phyloP scores from a whole-genome alignment of 2,113 vertebrate species.

The Epinephelus lanceolatus region DNA sequence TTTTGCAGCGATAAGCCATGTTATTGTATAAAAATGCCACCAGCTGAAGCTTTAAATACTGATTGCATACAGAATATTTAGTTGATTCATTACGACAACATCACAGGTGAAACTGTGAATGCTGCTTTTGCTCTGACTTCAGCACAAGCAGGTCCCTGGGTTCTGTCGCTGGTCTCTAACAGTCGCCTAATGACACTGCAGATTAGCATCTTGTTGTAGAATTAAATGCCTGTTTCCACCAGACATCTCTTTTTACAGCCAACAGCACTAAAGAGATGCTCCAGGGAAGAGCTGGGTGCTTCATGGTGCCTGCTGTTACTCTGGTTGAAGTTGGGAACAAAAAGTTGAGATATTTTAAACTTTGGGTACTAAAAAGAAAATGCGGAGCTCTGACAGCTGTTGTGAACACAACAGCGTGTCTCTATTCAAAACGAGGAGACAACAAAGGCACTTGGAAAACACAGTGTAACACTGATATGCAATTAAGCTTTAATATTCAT shows the following conservation, averaged over 20 bases:
- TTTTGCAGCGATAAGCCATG: neutral
- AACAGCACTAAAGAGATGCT: slow-evolving; percentile 1
- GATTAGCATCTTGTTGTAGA: neutral
- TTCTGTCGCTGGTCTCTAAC: neutral
- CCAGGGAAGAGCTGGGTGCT: neutral
- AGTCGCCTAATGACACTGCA: neutral
- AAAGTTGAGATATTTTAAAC: slow-evolving; percentile 37
- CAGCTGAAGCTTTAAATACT: neutral
- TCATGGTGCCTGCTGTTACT: slow-evolving; percentile 17
- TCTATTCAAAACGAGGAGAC: neutral
- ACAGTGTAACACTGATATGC: neutral
- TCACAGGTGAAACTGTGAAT: neutral
- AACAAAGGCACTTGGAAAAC: neutral
- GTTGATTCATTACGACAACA: neutral
- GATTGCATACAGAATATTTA: neutral
- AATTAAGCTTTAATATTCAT: neutral
- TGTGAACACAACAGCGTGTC: neutral
- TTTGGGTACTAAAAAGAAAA: neutral
- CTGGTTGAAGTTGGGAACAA: slow-evolving; percentile 6
- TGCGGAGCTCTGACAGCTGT: neutral
- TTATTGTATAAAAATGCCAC: neutral
- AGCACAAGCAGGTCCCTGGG: neutral
- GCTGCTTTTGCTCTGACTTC: neutral
- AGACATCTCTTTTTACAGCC: neutral
- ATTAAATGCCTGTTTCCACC: neutral